These are phyloP conservation scores for Drosophila melanogaster DNA, from an alignment of 1,140 invertebrate genomes.

Conservation along the genomic window Release_6_plus_ISO1_MT NT_033779.5:969501-970000, in stretches of 20 bases:
- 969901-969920: constrained; percentile 23
- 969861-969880: constrained; percentile 63
- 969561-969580: background rate
- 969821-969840: constrained; percentile 25
- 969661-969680: constrained; percentile 26
- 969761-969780: constrained; percentile 36
- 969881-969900: constrained; percentile 35
- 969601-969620: constrained; percentile 15
- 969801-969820: constrained; percentile 53
- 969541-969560: background rate
- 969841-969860: constrained; percentile 20
- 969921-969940: constrained; percentile 59
- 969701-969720: constrained; percentile 33
- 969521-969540: too few species aligned
- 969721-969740: background rate
- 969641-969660: constrained; percentile 12
- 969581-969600: constrained; percentile 2
- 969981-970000: constrained; percentile 27
- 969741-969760: constrained; percentile 3
- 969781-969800: constrained; percentile 59
- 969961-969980: constrained; percentile 50
- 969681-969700: constrained; percentile 69
- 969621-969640: constrained; percentile 12
- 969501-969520: too few species aligned
- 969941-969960: constrained; percentile 41